Conservation (phyloP, 2,888 invertebrate genomes). For the Dendrolimus pini region DNA sequence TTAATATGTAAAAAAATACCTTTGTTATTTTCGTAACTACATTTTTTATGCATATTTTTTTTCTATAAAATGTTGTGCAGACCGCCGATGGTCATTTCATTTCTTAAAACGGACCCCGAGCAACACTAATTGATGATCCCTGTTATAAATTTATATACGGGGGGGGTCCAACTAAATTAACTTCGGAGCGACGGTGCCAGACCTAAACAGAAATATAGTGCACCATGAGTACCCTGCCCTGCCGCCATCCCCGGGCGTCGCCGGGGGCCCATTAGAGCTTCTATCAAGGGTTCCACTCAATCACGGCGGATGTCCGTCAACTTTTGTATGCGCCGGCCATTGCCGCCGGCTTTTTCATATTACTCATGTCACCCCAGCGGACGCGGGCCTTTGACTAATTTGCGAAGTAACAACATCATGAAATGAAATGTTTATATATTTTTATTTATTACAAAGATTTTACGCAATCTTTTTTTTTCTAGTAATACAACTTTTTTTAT, state of each 20-base stretch:
- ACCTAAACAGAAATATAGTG: too few relatives aligned
- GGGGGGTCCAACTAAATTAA: too few relatives aligned
- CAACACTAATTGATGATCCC: too few relatives aligned
- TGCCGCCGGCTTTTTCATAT: conserved; percentile 35
- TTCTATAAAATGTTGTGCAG: too few relatives aligned
- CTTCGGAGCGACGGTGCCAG: too few relatives aligned
- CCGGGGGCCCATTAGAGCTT: conserved; percentile 54
- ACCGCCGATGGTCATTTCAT: too few relatives aligned
- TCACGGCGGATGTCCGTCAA: conserved; percentile 64
- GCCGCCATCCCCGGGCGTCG: conserved; percentile 24
- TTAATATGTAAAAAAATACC: too few relatives aligned
- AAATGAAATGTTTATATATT: not conserved
- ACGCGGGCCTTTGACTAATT: conserved; percentile 33
- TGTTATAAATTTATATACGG: too few relatives aligned
- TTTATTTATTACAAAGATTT: not conserved
- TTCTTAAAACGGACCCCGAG: too few relatives aligned
- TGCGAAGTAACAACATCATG: conserved; percentile 8
- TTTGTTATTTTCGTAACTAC: too few relatives aligned
- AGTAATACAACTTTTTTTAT: too few relatives aligned
- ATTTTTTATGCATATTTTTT: too few relatives aligned
- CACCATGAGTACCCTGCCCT: not conserved
- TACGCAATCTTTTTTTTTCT: not conserved
- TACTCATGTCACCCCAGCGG: conserved; percentile 29
- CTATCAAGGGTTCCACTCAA: conserved; percentile 60
- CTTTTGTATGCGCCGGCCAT: conserved; percentile 45